A percentile compares a stretch with the other conserved stretches of the same genome.
Evolutionary conservation across 2,113 vertebrate species (phyloP).

Genomic region (Hydropotes inermis): DNA sequence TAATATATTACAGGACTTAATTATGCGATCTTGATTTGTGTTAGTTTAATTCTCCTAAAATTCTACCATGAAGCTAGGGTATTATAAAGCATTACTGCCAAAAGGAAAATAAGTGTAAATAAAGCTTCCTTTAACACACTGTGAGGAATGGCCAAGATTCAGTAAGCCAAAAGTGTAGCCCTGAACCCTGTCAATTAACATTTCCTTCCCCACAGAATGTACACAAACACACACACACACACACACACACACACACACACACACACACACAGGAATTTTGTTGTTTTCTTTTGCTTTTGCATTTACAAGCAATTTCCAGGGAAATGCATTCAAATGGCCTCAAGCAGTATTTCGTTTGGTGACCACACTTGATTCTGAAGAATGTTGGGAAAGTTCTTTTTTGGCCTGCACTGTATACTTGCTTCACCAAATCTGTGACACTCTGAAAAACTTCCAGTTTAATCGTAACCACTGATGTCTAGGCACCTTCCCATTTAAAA

Average conservation of each 20-base stretch:
- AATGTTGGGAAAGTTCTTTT: neutral
- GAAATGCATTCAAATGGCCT: neutral
- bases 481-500: neutral
- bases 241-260: neutral
- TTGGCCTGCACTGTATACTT: neutral
- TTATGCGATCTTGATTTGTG: neutral
- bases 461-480: neutral
- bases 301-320: neutral
- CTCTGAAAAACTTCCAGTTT: neutral
- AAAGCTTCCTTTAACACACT: neutral
- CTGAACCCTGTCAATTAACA: neutral
- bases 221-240: too few relatives aligned
- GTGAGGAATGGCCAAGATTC: neutral
- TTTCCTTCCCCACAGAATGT: too few relatives aligned
- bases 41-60: neutral
- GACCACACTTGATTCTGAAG: neutral
- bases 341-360: neutral
- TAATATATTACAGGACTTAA: neutral
- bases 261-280: neutral
- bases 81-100: neutral
- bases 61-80: neutral
- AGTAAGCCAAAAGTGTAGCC: neutral
- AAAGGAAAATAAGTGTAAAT: neutral
- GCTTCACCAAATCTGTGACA: neutral
- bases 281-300: neutral